phyloP scores from a whole-genome alignment of 2,797 vertebrate species.

The Manis pentadactyla region DNA sequence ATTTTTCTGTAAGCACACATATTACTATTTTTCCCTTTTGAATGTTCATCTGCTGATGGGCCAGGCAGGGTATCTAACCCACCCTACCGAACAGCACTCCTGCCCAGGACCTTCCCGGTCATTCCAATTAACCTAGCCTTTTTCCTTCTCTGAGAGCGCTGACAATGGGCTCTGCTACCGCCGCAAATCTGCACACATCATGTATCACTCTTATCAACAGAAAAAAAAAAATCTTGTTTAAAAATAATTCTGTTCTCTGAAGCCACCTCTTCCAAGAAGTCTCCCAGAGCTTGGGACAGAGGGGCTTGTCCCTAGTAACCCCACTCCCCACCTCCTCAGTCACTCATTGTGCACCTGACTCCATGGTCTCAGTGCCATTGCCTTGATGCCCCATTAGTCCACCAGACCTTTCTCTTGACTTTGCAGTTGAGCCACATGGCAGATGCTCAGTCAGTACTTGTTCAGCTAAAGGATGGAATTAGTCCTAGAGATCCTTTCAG shows the following conservation, averaged over 20 bases:
- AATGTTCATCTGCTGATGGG: neutral
- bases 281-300: neutral
- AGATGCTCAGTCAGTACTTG: neutral
- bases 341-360: neutral
- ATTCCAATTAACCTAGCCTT: neutral
- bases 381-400: neutral
- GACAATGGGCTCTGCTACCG: too few relatives aligned
- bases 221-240: neutral
- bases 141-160: neutral
- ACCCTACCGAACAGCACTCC: neutral
- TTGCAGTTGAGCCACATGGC: neutral
- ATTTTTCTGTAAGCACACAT: neutral
- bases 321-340: neutral
- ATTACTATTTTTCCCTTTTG: neutral
- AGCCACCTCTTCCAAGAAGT: neutral
- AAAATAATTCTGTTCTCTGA: neutral
- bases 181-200: neutral
- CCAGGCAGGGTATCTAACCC: neutral
- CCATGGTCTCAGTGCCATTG: fast-evolving
- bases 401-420: neutral
- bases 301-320: neutral
- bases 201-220: neutral
- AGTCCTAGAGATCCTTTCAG: neutral
- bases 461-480: neutral
- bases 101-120: neutral